Evolutionary conservation across 2,113 vertebrate genomes (phyloP).

Genomic region (Oreochromis spilurus): DNA sequence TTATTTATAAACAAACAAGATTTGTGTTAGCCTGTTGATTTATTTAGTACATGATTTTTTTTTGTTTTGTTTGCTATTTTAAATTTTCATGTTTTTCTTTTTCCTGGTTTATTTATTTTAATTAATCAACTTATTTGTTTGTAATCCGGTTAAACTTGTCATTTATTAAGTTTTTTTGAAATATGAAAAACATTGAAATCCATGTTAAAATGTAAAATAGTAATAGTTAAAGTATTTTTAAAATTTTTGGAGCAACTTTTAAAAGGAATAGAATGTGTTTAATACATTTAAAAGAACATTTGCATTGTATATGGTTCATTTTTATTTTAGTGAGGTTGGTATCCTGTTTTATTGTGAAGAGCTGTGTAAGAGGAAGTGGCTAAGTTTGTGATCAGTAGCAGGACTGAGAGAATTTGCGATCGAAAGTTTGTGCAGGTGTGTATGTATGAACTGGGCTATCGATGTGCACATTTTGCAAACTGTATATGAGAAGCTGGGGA

Average conservation of each 20-base stretch:
- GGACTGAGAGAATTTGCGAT: not conserved
- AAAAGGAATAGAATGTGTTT: not conserved
- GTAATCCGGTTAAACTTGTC: not conserved
- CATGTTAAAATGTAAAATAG: not conserved
- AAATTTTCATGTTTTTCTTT: not conserved
- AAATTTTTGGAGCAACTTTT: not conserved
- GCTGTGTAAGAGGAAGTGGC: not conserved
- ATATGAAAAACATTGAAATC: not conserved
- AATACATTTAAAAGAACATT: not conserved
- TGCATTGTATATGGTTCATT: not conserved
- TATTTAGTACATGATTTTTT: not conserved
- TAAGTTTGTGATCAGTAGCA: not conserved
- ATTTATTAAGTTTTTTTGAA: not conserved
- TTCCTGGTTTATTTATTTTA: not conserved
- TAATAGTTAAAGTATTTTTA: not conserved
- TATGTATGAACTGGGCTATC: not conserved
- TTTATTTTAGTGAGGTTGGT: not conserved
- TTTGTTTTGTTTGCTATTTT: not conserved
- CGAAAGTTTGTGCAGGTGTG: not conserved
- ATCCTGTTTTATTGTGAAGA: not conserved
- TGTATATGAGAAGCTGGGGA: not conserved
- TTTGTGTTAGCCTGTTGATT: not conserved
- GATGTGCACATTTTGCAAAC: not conserved
- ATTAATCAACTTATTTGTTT: not conserved
- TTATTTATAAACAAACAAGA: not conserved